Percentiles rank a stretch among this genome's conserved stretches.
These are phyloP conservation scores for Noctua fimbriata DNA, from an alignment of 2,888 invertebrate genomes.

Conservation along the genomic window DNA sequence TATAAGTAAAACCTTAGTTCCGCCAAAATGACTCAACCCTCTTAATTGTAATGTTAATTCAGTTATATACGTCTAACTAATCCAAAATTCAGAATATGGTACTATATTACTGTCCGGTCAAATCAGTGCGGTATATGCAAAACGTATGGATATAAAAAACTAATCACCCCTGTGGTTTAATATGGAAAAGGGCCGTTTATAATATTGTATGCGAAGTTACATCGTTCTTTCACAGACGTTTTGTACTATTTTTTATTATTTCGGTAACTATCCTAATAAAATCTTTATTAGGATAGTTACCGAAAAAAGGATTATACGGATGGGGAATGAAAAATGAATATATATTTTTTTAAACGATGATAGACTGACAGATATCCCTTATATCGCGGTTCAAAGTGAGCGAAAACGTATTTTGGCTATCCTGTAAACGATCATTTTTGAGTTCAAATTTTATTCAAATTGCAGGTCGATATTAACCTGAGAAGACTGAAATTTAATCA, in stretches of 20 bases:
- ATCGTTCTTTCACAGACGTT: too few species aligned
- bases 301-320: too few species aligned
- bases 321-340: too few species aligned
- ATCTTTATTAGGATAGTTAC: neutral
- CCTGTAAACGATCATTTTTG: neutral
- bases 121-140: too few species aligned
- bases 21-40: neutral
- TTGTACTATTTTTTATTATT: too few species aligned
- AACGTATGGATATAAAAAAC: too few species aligned
- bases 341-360: too few species aligned
- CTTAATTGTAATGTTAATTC: neutral
- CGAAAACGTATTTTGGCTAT: neutral
- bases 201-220: too few species aligned
- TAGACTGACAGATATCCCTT: too few species aligned
- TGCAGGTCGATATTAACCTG: neutral
- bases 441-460: neutral
- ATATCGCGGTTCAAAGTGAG: neutral
- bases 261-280: neutral
- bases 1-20: neutral
- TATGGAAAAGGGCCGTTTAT: too few species aligned
- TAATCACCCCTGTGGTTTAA: too few species aligned
- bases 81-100: neutral
- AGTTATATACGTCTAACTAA: neutral
- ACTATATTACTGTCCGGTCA: too few species aligned
- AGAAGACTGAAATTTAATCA: neutral